Evolutionary conservation across 2,888 invertebrate species (phyloP).

Genomic region (Melipona bicolor): DNA sequence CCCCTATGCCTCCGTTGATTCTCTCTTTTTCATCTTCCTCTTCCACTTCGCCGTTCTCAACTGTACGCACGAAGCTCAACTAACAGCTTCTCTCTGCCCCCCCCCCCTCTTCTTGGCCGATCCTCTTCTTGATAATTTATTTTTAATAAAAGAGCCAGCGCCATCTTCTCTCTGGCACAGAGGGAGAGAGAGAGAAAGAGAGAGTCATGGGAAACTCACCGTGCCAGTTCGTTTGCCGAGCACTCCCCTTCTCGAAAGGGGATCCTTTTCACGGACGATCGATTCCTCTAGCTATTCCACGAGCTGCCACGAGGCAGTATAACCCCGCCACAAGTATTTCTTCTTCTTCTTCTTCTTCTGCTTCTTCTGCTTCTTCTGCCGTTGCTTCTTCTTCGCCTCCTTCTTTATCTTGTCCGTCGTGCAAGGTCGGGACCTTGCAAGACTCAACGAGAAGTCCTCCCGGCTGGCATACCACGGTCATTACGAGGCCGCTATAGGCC

Average conservation of each 20-base stretch:
- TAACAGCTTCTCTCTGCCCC: neutral
- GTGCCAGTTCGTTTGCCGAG: conserved; percentile 57
- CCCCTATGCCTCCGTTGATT: neutral
- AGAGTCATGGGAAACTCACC: conserved; percentile 68
- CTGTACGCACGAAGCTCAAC: conserved; percentile 59
- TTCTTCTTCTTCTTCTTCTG: conserved; percentile 6
- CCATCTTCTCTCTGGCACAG: conserved; percentile 47
- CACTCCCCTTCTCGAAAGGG: conserved; percentile 43
- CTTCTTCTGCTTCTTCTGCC: conserved; percentile 4
- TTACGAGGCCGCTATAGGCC: conserved; percentile 51
- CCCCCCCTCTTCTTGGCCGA: neutral
- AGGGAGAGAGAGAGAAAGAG: neutral
- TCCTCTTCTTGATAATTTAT: conserved; percentile 68
- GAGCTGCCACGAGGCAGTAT: conserved; percentile 26
- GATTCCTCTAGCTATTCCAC: conserved; percentile 49
- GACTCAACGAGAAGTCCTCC: conserved; percentile 35
- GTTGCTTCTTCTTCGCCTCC: neutral
- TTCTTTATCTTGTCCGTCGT: conserved; percentile 26
- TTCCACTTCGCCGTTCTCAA: conserved; percentile 26
- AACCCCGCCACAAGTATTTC: conserved; percentile 38
- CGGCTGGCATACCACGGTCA: conserved; percentile 47
- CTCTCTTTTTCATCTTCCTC: conserved; percentile 27
- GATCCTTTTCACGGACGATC: conserved; percentile 66
- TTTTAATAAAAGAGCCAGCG: conserved; percentile 70
- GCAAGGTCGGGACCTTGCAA: conserved; percentile 69